Conservation (phyloP, 1,140 invertebrate species). For the Leptinotarsa defecta region DNA sequence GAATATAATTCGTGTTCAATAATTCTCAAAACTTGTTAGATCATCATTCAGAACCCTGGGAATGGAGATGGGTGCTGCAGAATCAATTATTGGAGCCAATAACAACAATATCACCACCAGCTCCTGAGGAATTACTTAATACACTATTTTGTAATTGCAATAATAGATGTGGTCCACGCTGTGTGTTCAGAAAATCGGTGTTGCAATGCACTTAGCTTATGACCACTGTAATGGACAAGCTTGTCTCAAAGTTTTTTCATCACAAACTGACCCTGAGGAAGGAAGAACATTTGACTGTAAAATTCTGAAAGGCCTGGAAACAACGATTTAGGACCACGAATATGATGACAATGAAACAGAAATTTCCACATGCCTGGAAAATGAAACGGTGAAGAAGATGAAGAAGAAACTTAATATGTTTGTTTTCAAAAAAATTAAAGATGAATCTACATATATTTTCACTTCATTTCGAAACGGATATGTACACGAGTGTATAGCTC, state of each 20-base stretch:
- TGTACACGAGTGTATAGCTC: too few species aligned
- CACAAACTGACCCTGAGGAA: neutral
- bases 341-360: neutral
- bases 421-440: neutral
- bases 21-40: neutral
- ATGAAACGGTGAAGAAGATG: neutral
- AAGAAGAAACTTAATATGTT: neutral
- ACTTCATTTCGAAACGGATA: too few species aligned
- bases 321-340: neutral
- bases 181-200: neutral
- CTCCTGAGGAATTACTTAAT: neutral
- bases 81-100: neutral
- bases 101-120: slow-evolving; percentile 3
- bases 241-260: slow-evolving; percentile 3
- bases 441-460: too few species aligned
- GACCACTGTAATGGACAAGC: neutral
- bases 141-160: neutral
- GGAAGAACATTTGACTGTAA: neutral
- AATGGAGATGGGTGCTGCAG: neutral
- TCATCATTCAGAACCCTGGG: neutral
- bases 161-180: neutral
- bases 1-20: neutral
- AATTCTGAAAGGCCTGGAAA: neutral
- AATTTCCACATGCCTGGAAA: neutral
- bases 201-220: neutral